Evolutionary conservation across 2,113 vertebrate genomes (phyloP), one percentile per base, ranked within the genome.

Genomic region (Vulpes ferrilata): DNA sequence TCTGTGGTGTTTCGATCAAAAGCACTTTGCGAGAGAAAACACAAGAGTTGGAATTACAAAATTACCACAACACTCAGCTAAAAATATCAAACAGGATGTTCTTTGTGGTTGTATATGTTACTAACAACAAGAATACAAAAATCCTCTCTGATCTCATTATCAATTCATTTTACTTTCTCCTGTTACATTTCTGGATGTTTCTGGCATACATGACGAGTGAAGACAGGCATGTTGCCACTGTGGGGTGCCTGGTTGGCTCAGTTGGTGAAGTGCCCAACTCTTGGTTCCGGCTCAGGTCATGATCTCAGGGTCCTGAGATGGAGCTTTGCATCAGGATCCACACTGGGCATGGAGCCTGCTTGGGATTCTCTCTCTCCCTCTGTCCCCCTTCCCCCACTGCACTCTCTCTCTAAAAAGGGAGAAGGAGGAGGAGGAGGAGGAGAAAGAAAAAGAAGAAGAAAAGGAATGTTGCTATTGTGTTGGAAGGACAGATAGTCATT

Each of bases 21-120:
- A 53, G 76, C 43, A 48, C 62, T 95, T 53, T 51, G 23, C 25
- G 86, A 23, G 38, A 27, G 64, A 73, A 97, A 97, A 95, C 91
- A 94, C 73, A 48, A 67, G 65, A 84, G 64, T 10, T 57, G 60
- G 74, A 86, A 73, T 92, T 81, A 87, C 65, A 43, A 93, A 81
- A 92, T 62, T n/a, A 97, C 79, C 93, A 91, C 67, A 91, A 95
- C 27, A 51, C 79, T 84, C 88, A 30, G 65, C 22, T 93, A 67
- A 94, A 95, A 96, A 53, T 51, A 51, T 20, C 59, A 87, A 11
- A 38, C 12, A 65, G 73, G 84, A 73, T 55, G 73, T 25, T 60
- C 13, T 60, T 92, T 88, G 73, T 53, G 64, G 35, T 89, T 80
- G 38, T 48, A 12, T 79, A n/a, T 92, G 80, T 89, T 60, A 51